phyloP scores from a whole-genome alignment of 1,140 invertebrate species.

The Mactra quadrangularis region DNA sequence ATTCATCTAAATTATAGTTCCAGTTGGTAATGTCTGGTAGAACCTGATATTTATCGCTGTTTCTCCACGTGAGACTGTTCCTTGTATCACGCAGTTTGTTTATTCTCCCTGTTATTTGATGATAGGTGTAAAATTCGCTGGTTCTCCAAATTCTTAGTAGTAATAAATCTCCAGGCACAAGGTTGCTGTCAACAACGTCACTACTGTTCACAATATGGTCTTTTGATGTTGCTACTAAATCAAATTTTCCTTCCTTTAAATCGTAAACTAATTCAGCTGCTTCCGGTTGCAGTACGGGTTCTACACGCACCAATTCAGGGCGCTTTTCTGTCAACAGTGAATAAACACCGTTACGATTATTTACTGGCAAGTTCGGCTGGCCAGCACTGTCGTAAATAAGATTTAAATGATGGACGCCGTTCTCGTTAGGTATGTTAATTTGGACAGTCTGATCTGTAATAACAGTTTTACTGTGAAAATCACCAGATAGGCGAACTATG shows the following conservation, averaged over 20 bases:
- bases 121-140: conserved; percentile 49
- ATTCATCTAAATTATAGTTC: conserved; percentile 40
- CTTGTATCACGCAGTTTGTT: conserved; percentile 17
- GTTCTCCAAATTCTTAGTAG: conserved; percentile 39
- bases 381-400: conserved; percentile 38
- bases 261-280: background rate
- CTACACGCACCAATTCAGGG: conserved; percentile 26
- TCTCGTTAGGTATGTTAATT: conserved; percentile 16
- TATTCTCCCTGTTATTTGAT: conserved; percentile 20
- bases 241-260: conserved; percentile 45
- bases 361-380: conserved; percentile 19
- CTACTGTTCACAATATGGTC: background rate
- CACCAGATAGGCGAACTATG: conserved; percentile 37
- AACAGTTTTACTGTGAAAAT: conserved; percentile 7
- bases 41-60: conserved; percentile 20
- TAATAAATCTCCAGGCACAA: conserved; percentile 21
- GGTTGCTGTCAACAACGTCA: background rate
- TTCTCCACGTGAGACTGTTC: background rate
- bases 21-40: conserved; percentile 24
- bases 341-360: conserved; percentile 21
- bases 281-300: conserved; percentile 1
- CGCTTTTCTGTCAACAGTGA: conserved; percentile 26
- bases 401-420: conserved; percentile 23
- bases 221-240: conserved; percentile 34
- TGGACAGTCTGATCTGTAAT: conserved; percentile 45